phyloP scores from a whole-genome alignment of 2,888 invertebrate species.

The Epirrhoe alternata region DNA sequence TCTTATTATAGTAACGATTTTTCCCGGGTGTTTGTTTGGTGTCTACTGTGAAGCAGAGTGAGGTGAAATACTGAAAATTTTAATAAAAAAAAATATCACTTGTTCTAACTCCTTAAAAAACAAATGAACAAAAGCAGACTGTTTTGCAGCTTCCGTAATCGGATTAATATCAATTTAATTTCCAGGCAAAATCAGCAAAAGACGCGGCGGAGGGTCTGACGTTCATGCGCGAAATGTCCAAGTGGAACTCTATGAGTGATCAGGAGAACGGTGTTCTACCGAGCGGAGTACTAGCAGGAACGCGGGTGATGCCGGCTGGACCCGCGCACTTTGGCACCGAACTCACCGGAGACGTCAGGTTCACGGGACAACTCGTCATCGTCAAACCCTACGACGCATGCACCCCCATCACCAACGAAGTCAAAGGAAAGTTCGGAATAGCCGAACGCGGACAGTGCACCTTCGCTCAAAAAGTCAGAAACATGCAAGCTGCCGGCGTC shows the following conservation, averaged over 20 bases:
- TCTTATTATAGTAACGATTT: no score
- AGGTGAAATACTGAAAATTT: no score
- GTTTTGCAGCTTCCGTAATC: not conserved
- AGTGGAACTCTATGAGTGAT: slow-evolving; percentile 92
- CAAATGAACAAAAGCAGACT: not conserved
- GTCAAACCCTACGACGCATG: slow-evolving; percentile 90
- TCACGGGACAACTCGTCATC: slow-evolving; percentile 87
- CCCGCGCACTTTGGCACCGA: slow-evolving; percentile 96
- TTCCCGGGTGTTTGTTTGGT: no score
- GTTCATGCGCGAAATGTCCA: slow-evolving; percentile 99
- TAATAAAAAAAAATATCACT: no score
- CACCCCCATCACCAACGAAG: slow-evolving; percentile 82
- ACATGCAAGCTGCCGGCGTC: slow-evolving; percentile 93
- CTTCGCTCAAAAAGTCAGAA: slow-evolving; percentile 96
- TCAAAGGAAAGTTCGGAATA: slow-evolving; percentile 92
- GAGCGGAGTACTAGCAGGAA: slow-evolving; percentile 60
- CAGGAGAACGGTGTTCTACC: slow-evolving; percentile 73
- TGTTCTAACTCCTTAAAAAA: no score
- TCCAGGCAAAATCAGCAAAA: slow-evolving; percentile 92
- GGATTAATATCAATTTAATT: slow-evolving; percentile 23
- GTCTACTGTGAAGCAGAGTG: no score
- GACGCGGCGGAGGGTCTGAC: slow-evolving; percentile 96
- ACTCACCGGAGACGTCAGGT: slow-evolving; percentile 86
- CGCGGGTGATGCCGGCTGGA: slow-evolving; percentile 87
- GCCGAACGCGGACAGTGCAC: slow-evolving; percentile 97